phyloP scores from a whole-genome alignment of 2,888 invertebrate genomes.

The Galerucella calmariensis region DNA sequence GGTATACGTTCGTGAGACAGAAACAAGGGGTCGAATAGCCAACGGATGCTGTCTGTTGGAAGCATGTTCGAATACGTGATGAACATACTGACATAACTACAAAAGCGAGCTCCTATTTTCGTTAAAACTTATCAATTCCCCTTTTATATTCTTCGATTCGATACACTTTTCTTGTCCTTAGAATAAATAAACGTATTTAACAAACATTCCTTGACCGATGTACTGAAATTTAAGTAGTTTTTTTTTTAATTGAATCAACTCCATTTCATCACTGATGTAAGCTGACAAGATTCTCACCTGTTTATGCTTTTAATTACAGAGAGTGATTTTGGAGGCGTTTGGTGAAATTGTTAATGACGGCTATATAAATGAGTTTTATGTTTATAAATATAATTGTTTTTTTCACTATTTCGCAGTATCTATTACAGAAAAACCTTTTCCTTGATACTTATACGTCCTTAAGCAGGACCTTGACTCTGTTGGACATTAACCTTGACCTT shows the following conservation, averaged over 20 bases:
- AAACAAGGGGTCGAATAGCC: constrained; percentile 36
- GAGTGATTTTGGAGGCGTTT: not conserved
- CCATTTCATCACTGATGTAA: not conserved
- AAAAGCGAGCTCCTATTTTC: constrained; percentile 49
- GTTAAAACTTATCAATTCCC: constrained; percentile 51
- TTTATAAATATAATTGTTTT: too few relatives aligned
- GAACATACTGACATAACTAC: constrained; percentile 61
- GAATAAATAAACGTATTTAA: not conserved
- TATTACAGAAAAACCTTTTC: too few relatives aligned
- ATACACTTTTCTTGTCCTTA: constrained; percentile 40
- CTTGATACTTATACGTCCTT: too few relatives aligned
- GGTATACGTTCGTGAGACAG: constrained; percentile 4
- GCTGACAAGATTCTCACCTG: not conserved
- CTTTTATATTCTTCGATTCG: constrained; percentile 54
- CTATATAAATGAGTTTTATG: too few relatives aligned
- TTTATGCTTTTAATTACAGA: not conserved
- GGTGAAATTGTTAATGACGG: too few relatives aligned
- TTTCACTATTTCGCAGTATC: too few relatives aligned
- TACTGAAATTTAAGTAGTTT: too few relatives aligned
- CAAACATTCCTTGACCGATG: too few relatives aligned
- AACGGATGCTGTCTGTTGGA: constrained; percentile 39
- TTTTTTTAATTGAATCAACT: not conserved
- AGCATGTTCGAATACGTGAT: constrained; percentile 59
- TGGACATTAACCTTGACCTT: too few relatives aligned
- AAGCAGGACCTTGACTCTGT: too few relatives aligned